These are phyloP conservation scores for Elachura formosa DNA, from an alignment of 2,113 vertebrate genomes.

Conservation along the genomic window DNA sequence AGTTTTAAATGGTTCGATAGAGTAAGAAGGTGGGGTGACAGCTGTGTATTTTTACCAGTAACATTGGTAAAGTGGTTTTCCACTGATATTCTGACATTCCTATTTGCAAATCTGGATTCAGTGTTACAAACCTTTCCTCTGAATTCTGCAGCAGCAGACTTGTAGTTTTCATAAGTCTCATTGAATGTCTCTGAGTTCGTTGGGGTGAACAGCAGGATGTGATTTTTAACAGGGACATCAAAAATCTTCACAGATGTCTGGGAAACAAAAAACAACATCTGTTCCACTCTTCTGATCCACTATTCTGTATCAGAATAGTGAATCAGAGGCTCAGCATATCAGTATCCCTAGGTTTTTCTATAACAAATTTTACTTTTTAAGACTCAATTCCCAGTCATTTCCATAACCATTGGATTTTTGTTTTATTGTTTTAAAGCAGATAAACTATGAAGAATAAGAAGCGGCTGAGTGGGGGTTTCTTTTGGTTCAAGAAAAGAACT, in stretches of 20 bases:
- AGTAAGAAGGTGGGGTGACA: neutral
- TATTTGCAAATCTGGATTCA: neutral
- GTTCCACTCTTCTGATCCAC: neutral
- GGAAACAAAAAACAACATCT: slow-evolving; percentile 50
- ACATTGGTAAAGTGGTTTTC: neutral
- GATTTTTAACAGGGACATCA: slow-evolving; percentile 76
- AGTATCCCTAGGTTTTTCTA: neutral
- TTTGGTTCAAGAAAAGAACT: neutral
- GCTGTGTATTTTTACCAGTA: neutral
- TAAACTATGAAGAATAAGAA: neutral
- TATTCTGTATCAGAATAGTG: neutral
- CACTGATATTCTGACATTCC: neutral
- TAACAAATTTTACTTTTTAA: neutral
- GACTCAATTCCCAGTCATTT: neutral
- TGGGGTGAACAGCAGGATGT: slow-evolving; percentile 87
- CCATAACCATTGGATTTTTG: neutral
- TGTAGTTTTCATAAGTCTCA: slow-evolving; percentile 72
- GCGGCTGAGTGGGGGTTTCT: neutral
- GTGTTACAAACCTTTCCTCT: slow-evolving; percentile 80
- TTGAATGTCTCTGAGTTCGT: slow-evolving; percentile 64
- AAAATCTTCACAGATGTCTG: slow-evolving; percentile 86
- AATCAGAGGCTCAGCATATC: slow-evolving; percentile 5
- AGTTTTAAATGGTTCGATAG: neutral
- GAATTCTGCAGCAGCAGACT: slow-evolving; percentile 70
- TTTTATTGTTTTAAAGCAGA: slow-evolving; percentile 2